phyloP scores from a whole-genome alignment of 2,113 vertebrate species.

The Sardina pilchardus region DNA sequence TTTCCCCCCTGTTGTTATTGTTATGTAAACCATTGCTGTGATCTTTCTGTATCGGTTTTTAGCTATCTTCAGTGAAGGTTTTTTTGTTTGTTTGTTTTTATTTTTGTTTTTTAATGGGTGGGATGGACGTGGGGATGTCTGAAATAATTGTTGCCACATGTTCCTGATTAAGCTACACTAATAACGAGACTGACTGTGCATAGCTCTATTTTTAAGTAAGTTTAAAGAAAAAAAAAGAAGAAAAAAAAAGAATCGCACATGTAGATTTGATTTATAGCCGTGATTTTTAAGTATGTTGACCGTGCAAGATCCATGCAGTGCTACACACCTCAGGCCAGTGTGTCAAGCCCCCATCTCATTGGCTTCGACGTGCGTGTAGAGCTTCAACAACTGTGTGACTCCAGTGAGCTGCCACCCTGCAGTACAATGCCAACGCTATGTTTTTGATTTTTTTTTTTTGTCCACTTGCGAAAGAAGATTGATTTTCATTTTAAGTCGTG shows the following conservation, averaged over 20 bases:
- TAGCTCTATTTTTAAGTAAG: conserved; percentile 71
- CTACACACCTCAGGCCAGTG: conserved; percentile 63
- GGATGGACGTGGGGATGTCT: conserved; percentile 5
- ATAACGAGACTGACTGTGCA: conserved; percentile 72
- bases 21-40: conserved; percentile 45
- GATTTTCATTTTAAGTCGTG: conserved; percentile 23
- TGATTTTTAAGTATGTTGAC: conserved; percentile 38
- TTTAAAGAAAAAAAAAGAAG: conserved; percentile 45
- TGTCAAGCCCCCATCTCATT: conserved; percentile 63
- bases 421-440: conserved; percentile 49
- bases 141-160: conserved; percentile 56
- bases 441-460: no score
- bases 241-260: conserved; percentile 57
- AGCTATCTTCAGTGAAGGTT: conserved; percentile 51
- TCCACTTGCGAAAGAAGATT: conserved; percentile 31
- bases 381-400: conserved; percentile 21
- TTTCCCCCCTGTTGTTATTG: conserved; percentile 52
- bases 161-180: conserved; percentile 78
- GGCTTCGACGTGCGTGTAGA: conserved; percentile 49
- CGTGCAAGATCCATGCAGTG: conserved; percentile 47
- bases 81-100: conserved; percentile 29
- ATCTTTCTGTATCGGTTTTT: conserved; percentile 37
- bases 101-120: conserved; percentile 57
- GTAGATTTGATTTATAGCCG: conserved; percentile 42
- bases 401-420: conserved; percentile 54